Conservation (phyloP, 35 echinoderm and acorn worm species). For the Ophiothrix spiculata region DNA sequence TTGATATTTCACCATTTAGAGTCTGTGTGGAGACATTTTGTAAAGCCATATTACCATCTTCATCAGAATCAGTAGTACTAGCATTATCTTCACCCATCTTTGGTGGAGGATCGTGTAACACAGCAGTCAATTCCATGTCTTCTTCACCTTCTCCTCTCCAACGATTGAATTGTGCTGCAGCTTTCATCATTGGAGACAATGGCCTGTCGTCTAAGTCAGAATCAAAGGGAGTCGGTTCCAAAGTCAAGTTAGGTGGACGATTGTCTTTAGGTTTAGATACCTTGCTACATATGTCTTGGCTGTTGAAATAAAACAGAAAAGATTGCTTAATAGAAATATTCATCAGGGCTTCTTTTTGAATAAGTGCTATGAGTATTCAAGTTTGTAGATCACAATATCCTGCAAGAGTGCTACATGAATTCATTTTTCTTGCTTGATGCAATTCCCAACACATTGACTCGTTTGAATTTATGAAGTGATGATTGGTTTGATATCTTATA, state of each 20-base stretch:
- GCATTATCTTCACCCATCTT: background rate
- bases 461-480: too few relatives aligned
- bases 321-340: too few relatives aligned
- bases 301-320: background rate
- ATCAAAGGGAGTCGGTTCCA: slow-evolving; percentile 36
- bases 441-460: too few relatives aligned
- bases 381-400: too few relatives aligned
- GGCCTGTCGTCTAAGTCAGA: slow-evolving; percentile 61
- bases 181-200: slow-evolving; percentile 80
- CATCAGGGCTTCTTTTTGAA: too few relatives aligned
- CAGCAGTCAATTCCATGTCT: background rate
- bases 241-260: background rate
- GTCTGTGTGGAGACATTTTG: background rate
- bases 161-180: slow-evolving; percentile 53
- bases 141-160: slow-evolving; percentile 39
- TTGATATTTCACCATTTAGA: background rate
- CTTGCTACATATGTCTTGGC: background rate
- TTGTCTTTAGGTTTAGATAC: background rate
- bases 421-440: too few relatives aligned
- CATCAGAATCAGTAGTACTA: background rate
- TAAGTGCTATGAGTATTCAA: too few relatives aligned
- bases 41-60: background rate
- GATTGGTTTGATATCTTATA: too few relatives aligned
- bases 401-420: too few relatives aligned
- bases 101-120: background rate